Conservation (phyloP, 2,113 vertebrate species). For the Phyllostomus hastatus region DNA sequence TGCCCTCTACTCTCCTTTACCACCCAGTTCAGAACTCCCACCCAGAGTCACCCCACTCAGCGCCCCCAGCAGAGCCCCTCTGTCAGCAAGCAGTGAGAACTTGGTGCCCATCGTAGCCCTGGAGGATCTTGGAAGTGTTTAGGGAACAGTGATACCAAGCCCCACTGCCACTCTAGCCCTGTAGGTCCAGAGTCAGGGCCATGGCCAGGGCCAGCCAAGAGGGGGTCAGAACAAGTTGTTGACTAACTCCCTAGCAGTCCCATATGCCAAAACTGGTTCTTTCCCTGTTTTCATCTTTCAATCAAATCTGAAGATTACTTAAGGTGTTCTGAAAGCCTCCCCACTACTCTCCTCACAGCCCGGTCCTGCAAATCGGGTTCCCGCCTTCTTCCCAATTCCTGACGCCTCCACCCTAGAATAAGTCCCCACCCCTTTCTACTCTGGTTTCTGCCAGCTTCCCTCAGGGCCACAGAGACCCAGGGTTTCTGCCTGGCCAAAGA, state of each 20-base stretch:
- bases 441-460: neutral
- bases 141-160: neutral
- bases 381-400: neutral
- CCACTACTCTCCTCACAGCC: neutral
- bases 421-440: neutral
- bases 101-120: neutral
- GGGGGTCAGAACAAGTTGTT: neutral
- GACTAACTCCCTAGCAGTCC: slow-evolving; percentile 17
- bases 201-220: neutral
- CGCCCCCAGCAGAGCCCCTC: neutral
- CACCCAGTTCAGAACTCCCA: neutral
- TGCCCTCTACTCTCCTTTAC: neutral
- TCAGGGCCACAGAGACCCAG: neutral
- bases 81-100: neutral
- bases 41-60: neutral
- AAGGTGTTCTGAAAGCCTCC: neutral
- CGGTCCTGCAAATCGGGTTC: neutral
- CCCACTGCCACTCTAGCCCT: neutral
- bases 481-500: neutral
- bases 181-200: neutral
- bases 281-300: slow-evolving; percentile 23
- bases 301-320: slow-evolving; percentile 17
- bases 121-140: neutral
- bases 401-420: neutral
- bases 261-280: neutral